Percentiles rank a stretch among this genome's conserved stretches.
phyloP scores from a whole-genome alignment of 1,140 invertebrate genomes.

The Aphelenchoides avenae region DNA sequence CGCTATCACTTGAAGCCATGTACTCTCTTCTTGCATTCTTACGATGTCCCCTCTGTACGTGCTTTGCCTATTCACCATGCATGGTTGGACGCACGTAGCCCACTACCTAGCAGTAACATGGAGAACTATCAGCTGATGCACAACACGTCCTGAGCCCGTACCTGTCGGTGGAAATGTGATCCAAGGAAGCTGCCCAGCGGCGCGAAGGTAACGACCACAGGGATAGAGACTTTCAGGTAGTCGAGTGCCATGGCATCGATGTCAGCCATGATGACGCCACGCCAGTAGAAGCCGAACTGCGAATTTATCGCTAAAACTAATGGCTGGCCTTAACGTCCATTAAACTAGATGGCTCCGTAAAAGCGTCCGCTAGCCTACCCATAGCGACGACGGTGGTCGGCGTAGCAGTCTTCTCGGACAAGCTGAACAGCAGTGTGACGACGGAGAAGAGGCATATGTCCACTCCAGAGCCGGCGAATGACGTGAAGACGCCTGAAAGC shows the following conservation, averaged over 20 bases:
- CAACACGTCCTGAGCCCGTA: too few relatives aligned
- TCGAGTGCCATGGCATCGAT: slow-evolving; percentile 48
- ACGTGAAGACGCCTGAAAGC: slow-evolving; percentile 51
- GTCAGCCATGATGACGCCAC: slow-evolving; percentile 56
- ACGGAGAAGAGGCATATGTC: slow-evolving; percentile 54
- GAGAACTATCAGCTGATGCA: too few relatives aligned
- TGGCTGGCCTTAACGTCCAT: neutral
- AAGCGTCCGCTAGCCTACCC: slow-evolving; percentile 23
- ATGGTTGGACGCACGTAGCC: too few relatives aligned
- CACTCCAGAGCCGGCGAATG: slow-evolving; percentile 51
- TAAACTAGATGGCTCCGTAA: neutral
- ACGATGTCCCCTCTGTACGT: too few relatives aligned
- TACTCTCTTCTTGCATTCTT: too few relatives aligned
- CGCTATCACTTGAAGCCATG: too few relatives aligned
- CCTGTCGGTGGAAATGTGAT: slow-evolving; percentile 58
- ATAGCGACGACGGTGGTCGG: slow-evolving; percentile 57
- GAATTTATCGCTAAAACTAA: slow-evolving; percentile 51
- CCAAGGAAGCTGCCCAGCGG: slow-evolving; percentile 56
- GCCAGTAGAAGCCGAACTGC: slow-evolving; percentile 53
- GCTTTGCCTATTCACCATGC: too few relatives aligned
- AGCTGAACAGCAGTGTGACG: slow-evolving; percentile 53
- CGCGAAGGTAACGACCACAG: slow-evolving; percentile 49
- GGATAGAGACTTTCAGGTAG: slow-evolving; percentile 54
- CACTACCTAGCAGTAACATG: too few relatives aligned
- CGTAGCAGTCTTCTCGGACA: slow-evolving; percentile 58